Evolutionary conservation across 2,113 vertebrate species (phyloP).

Genomic region (Erpornis zantholeuca): DNA sequence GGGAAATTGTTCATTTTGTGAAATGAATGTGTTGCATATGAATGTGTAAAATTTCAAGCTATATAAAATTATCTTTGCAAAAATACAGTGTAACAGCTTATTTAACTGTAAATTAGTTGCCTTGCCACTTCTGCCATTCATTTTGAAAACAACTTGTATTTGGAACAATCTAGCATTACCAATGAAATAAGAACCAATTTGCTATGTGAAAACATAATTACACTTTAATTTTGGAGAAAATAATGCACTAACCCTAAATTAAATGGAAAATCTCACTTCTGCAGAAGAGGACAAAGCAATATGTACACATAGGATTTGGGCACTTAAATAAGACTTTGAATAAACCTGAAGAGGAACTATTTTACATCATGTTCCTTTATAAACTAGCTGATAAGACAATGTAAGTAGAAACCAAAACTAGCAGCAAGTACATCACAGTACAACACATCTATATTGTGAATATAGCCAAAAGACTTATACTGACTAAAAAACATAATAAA

Average conservation of each 20-base stretch:
- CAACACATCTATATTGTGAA: neutral
- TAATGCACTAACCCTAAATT: neutral
- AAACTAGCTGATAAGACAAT: neutral
- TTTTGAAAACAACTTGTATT: neutral
- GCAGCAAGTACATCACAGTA: no score
- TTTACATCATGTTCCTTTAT: neutral
- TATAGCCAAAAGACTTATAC: neutral
- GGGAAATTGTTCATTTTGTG: neutral
- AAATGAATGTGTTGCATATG: neutral
- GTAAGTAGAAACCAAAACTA: neutral
- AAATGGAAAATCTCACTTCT: neutral
- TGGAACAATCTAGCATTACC: neutral
- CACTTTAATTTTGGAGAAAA: neutral
- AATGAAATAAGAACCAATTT: neutral
- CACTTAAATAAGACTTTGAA: neutral
- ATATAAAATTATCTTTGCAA: neutral
- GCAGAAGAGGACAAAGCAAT: neutral
- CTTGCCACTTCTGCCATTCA: neutral
- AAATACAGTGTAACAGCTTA: neutral
- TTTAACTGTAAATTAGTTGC: neutral
- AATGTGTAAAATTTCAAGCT: neutral
- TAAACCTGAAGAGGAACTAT: neutral
- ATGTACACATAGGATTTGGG: neutral
- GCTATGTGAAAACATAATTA: neutral
- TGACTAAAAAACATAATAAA: neutral